Conservation (phyloP, 2,888 invertebrate species). For the Deilephila elpenor region DNA sequence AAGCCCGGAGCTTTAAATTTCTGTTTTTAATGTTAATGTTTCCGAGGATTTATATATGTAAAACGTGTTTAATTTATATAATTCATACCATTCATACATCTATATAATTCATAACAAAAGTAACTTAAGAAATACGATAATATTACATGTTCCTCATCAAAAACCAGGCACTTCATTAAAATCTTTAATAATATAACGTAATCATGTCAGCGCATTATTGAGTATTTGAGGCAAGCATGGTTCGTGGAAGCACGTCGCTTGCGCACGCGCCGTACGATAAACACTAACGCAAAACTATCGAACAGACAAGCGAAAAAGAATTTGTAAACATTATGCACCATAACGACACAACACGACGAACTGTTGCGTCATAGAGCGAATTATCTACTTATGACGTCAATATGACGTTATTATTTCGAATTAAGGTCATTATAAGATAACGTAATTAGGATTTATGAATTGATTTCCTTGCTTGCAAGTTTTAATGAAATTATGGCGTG, state of each 20-base stretch:
- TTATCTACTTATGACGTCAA: conserved; percentile 16
- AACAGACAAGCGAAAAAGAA: background rate
- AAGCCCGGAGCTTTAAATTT: too few species aligned
- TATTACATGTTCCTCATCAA: background rate
- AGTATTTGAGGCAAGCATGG: background rate
- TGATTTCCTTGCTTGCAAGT: too few species aligned
- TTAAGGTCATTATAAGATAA: background rate
- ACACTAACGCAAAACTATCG: conserved; percentile 1
- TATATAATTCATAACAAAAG: background rate
- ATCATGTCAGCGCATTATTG: background rate
- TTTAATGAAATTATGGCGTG: too few species aligned
- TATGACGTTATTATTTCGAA: too few species aligned
- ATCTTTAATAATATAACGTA: background rate
- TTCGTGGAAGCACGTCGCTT: conserved; percentile 14
- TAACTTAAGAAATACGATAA: background rate
- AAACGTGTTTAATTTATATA: background rate
- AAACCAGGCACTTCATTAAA: background rate
- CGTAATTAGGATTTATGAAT: background rate
- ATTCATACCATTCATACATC: background rate
- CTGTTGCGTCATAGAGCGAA: background rate
- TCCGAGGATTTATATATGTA: too few species aligned
- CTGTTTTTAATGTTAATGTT: too few species aligned
- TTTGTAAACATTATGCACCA: conserved; percentile 22
- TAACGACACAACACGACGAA: background rate
- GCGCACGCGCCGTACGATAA: conserved; percentile 20